phyloP scores from a whole-genome alignment of 2,113 vertebrate genomes.

The Sphyrna mokarran region DNA sequence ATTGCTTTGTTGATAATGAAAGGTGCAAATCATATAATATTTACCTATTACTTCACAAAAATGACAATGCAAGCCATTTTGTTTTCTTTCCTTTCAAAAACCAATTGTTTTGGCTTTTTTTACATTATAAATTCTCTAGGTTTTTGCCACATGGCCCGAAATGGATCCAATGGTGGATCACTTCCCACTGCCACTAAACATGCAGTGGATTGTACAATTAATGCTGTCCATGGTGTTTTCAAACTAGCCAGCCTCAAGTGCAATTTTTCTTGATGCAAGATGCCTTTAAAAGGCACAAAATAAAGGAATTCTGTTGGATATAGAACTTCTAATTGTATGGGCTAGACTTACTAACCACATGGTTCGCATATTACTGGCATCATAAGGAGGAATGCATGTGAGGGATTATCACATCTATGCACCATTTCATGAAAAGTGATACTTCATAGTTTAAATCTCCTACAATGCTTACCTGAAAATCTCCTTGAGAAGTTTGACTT shows the following conservation, averaged over 20 bases:
- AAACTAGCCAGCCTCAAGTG: neutral
- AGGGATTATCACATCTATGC: neutral
- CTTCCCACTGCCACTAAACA: too few relatives aligned
- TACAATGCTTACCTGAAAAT: slow-evolving; percentile 82
- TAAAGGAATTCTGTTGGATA: neutral
- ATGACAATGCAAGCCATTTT: neutral
- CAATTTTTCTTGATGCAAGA: neutral
- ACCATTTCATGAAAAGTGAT: neutral
- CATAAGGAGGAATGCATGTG: neutral
- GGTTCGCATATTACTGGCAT: neutral
- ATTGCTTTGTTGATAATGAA: neutral
- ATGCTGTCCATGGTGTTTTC: neutral
- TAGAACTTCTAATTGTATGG: neutral
- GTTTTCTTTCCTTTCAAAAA: neutral
- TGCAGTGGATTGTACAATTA: too few relatives aligned
- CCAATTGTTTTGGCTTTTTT: neutral
- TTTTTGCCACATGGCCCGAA: neutral
- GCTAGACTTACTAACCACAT: neutral
- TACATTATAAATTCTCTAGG: neutral
- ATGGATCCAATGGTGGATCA: neutral
- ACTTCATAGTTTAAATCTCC: neutral
- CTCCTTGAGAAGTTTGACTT: slow-evolving; percentile 92
- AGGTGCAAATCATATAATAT: neutral
- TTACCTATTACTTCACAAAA: neutral
- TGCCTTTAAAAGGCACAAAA: neutral